These are phyloP conservation scores for Zosterops pallidus DNA, from an alignment of 2,113 vertebrate species.

Conservation along the genomic window DNA sequence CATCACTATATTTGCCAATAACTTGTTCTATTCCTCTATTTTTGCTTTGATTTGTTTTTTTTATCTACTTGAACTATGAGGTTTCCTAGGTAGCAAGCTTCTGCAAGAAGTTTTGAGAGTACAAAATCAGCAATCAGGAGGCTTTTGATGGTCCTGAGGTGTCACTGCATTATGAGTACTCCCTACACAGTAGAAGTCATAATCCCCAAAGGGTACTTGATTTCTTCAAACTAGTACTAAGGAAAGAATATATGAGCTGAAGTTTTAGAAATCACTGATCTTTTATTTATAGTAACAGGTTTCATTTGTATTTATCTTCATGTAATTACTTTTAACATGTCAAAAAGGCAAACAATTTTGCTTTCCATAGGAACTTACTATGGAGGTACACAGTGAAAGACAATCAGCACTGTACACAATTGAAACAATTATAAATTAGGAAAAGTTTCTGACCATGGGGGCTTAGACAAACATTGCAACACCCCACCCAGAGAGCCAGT, in stretches of 20 bases:
- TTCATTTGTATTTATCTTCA: not conserved
- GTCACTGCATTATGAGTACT: not conserved
- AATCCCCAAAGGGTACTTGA: not conserved
- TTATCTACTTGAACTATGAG: not conserved
- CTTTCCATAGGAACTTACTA: not conserved
- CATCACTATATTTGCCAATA: not conserved
- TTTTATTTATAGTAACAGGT: not conserved
- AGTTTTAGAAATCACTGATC: not conserved
- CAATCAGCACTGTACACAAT: not conserved
- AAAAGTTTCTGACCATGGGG: not conserved
- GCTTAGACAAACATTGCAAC: not conserved
- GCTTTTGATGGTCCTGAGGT: not conserved
- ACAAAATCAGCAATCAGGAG: not conserved
- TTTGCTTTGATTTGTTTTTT: not conserved
- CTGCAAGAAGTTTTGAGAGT: not conserved
- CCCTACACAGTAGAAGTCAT: accelerated
- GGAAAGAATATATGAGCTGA: not conserved
- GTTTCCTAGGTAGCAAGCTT: not conserved
- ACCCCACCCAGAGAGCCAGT: not conserved
- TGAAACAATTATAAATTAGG: not conserved
- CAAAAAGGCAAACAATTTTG: not conserved
- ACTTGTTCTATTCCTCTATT: not conserved
- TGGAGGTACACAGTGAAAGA: not conserved
- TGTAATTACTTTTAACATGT: not conserved
- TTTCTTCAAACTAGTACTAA: not conserved